phyloP scores from a whole-genome alignment of 2,888 invertebrate genomes.

The Anarsia innoxiella region DNA sequence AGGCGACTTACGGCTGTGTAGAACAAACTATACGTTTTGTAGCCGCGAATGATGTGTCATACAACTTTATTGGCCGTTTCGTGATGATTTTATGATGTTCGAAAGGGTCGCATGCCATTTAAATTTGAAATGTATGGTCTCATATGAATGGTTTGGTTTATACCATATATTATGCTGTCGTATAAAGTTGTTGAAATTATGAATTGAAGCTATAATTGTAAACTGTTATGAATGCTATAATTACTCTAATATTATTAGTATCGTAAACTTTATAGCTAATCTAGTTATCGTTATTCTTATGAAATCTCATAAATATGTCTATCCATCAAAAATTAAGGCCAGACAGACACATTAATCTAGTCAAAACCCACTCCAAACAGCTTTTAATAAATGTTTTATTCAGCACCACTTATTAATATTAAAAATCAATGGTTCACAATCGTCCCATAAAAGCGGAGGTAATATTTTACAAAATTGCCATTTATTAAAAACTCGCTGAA shows the following conservation, averaged over 20 bases:
- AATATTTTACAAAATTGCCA: slow-evolving; percentile 31
- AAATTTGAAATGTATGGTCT: neutral
- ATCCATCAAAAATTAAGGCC: no score
- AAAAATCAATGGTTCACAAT: slow-evolving; percentile 11
- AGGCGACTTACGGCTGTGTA: slow-evolving; percentile 13
- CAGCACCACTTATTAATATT: slow-evolving; percentile 4
- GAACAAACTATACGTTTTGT: slow-evolving; percentile 14
- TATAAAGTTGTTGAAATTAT: slow-evolving; percentile 3
- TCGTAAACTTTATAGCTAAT: no score
- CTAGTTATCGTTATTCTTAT: no score
- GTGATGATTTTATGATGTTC: slow-evolving; percentile 8
- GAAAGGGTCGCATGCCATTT: slow-evolving; percentile 1
- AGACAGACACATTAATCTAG: no score
- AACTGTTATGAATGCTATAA: no score
- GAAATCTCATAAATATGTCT: no score
- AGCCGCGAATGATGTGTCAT: slow-evolving; percentile 10
- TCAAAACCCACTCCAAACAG: no score
- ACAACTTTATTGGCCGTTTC: slow-evolving; percentile 10
- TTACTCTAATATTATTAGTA: no score
- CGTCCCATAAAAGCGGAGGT: slow-evolving; percentile 14
- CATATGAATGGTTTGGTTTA: neutral
- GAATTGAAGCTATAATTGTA: no score
- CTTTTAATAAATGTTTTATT: slow-evolving; percentile 1
- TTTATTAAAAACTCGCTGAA: slow-evolving; percentile 30
- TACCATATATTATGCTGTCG: slow-evolving; percentile 1